Percentiles rank a stretch among this genome's conserved stretches.
These are phyloP conservation scores for Ditylenchus dipsaci DNA, from an alignment of 1,140 invertebrate species.

Conservation along the genomic window DNA sequence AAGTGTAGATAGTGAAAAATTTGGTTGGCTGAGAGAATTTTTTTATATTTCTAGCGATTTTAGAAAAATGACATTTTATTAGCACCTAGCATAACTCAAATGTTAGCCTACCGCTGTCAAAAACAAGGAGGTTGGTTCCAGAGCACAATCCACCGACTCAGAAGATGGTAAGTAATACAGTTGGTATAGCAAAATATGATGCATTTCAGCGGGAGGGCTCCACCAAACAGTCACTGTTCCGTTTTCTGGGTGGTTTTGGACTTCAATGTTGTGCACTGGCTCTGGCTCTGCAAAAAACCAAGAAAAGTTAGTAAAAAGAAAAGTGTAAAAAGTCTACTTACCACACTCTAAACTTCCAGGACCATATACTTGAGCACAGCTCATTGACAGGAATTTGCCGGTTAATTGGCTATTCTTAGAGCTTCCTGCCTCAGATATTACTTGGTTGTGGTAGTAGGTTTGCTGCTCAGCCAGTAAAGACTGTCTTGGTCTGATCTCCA, in stretches of 20 bases:
- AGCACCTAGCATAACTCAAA: neutral
- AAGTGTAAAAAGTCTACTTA: neutral
- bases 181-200: constrained; percentile 32
- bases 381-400: constrained; percentile 30
- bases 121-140: constrained; percentile 17
- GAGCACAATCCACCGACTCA: constrained; percentile 17
- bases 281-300: constrained; percentile 24
- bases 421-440: neutral
- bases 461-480: constrained; percentile 7
- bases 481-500: constrained; percentile 7
- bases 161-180: constrained; percentile 19
- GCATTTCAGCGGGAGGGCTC: constrained; percentile 7
- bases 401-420: neutral
- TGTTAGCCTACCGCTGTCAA: constrained; percentile 25
- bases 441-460: neutral
- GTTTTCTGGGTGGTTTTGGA: constrained; percentile 21
- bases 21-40: too few species aligned
- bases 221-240: constrained; percentile 20
- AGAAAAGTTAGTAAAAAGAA: neutral
- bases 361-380: constrained; percentile 35
- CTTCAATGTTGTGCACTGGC: constrained; percentile 25
- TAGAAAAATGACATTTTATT: neutral
- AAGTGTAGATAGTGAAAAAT: neutral
- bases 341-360: constrained; percentile 38
- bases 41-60: constrained; percentile 9